Conservation (phyloP, 1,140 invertebrate species). For the Bemisia tabaci region DNA sequence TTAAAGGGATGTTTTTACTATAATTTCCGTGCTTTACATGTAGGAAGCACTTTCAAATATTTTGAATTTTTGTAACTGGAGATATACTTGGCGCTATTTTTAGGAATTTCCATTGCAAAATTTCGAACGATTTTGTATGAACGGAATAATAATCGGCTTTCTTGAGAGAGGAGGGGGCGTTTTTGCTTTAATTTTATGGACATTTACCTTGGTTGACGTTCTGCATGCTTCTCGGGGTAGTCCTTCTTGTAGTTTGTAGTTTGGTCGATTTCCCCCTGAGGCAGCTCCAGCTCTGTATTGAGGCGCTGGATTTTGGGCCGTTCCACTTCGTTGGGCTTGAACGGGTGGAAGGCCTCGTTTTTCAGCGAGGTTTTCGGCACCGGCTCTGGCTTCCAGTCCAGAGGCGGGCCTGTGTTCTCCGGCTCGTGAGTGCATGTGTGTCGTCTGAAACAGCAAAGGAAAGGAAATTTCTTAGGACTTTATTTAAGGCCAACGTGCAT, state of each 20-base stretch:
- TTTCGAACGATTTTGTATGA: too few relatives aligned
- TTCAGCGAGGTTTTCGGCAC: slow-evolving; percentile 18
- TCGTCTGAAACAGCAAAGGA: slow-evolving; percentile 33
- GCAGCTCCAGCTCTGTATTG: slow-evolving; percentile 24
- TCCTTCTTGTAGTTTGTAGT: slow-evolving; percentile 47
- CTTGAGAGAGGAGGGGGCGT: too few relatives aligned
- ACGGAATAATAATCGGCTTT: too few relatives aligned
- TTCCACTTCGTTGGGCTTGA: slow-evolving; percentile 21
- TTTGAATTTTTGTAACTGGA: too few relatives aligned
- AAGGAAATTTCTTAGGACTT: too few relatives aligned
- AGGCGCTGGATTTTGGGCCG: slow-evolving; percentile 23
- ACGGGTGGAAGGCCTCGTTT: slow-evolving; percentile 23
- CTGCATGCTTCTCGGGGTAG: slow-evolving; percentile 47
- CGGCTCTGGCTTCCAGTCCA: slow-evolving; percentile 15
- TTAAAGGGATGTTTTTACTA: too few relatives aligned
- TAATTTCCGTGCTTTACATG: too few relatives aligned
- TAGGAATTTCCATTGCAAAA: too few relatives aligned
- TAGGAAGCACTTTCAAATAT: too few relatives aligned
- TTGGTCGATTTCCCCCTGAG: slow-evolving; percentile 34
- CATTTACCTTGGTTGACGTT: slow-evolving; percentile 19
- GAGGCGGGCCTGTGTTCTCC: slow-evolving; percentile 27
- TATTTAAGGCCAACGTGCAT: too few relatives aligned
- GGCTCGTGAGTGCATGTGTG: slow-evolving; percentile 36
- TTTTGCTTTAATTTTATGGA: too few relatives aligned
- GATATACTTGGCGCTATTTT: too few relatives aligned